Conservation (phyloP, 2,113 vertebrate species). For the Rattus norvegicus region DNA sequence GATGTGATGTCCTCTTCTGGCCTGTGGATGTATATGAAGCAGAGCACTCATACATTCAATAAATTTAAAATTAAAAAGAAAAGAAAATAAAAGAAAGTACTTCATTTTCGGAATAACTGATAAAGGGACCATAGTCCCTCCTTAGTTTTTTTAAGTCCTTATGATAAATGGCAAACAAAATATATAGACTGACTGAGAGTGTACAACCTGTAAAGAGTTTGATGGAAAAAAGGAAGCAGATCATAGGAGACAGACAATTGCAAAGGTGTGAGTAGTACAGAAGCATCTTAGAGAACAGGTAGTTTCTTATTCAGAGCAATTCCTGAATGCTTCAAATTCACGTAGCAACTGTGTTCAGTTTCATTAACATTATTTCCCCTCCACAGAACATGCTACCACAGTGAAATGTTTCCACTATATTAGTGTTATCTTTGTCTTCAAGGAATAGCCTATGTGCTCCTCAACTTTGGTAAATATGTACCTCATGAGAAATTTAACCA, state of each 20-base stretch:
- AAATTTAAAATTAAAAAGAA: too few species aligned
- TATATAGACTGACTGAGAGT: neutral
- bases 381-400: neutral
- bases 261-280: neutral
- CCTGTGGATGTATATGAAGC: too few species aligned
- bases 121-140: accelerated
- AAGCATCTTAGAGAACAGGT: neutral
- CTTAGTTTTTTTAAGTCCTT: neutral
- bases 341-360: neutral
- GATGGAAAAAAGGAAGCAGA: neutral
- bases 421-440: neutral
- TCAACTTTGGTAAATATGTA: neutral
- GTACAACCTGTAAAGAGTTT: neutral
- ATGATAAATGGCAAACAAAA: neutral
- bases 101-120: neutral
- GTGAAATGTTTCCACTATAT: neutral
- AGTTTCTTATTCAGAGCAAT: neutral
- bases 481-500: neutral
- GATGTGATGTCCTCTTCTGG: too few species aligned
- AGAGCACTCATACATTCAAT: too few species aligned
- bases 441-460: neutral
- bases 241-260: neutral
- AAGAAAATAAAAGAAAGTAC: too few species aligned
- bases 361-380: neutral
- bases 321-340: neutral